phyloP scores from a whole-genome alignment of 2,113 vertebrate genomes.

The Suricata suricatta region DNA sequence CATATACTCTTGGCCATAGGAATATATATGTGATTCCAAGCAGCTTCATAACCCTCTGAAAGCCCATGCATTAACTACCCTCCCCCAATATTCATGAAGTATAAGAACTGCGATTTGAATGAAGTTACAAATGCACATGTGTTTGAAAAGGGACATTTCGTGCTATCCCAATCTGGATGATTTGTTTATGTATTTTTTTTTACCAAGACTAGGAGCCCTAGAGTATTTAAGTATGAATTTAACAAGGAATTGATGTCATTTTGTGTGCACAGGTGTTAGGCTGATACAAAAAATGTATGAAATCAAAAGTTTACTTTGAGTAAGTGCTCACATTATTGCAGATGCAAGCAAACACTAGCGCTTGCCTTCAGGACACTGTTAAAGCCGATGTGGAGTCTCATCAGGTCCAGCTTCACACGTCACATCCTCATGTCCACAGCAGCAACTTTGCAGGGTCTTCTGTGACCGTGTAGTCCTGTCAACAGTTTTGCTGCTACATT shows the following conservation, averaged over 20 bases:
- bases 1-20: neutral
- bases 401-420: neutral
- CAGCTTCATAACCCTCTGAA: neutral
- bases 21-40: neutral
- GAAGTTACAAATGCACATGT: neutral
- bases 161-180: neutral
- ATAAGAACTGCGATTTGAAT: conserved; percentile 14
- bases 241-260: conserved; percentile 14
- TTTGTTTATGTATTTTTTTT: neutral
- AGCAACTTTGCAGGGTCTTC: neutral
- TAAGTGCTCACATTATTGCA: neutral
- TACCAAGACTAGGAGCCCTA: neutral
- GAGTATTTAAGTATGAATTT: neutral
- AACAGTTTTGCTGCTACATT: conserved; percentile 18
- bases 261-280: neutral
- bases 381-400: neutral
- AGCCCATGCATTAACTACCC: neutral
- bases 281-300: neutral
- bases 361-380: neutral
- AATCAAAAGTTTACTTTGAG: neutral
- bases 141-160: neutral
- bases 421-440: neutral
- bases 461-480: neutral
- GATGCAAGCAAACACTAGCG: neutral
- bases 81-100: neutral